Evolutionary conservation across 2,888 invertebrate species (phyloP).

Genomic region (Lasioglossum marginatum): DNA sequence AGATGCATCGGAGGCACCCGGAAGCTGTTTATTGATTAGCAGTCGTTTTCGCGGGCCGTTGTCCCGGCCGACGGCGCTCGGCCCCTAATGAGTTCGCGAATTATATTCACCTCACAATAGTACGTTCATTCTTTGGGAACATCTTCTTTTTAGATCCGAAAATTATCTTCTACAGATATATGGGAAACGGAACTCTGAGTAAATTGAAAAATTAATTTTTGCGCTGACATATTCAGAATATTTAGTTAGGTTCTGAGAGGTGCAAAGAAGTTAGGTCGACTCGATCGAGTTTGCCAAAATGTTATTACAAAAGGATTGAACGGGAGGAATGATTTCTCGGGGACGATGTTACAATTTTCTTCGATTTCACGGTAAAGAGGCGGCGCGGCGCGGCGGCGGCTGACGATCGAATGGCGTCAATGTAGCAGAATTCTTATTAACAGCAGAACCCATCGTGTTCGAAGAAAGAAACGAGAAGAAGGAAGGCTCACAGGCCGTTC

Average conservation of each 20-base stretch:
- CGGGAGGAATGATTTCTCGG: neutral
- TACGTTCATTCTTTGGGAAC: neutral
- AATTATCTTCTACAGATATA: no score
- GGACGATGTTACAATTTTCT: conserved; percentile 21
- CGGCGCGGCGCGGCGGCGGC: neutral
- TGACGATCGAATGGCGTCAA: conserved; percentile 21
- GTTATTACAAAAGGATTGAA: neutral
- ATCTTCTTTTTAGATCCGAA: no score
- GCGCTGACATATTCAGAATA: no score
- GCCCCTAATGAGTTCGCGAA: neutral
- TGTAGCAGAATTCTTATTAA: conserved; percentile 57
- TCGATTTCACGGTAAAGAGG: conserved; percentile 28
- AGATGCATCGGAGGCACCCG: neutral
- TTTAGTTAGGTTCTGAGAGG: no score
- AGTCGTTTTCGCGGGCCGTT: neutral
- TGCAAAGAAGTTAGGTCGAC: neutral
- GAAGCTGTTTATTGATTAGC: conserved; percentile 33
- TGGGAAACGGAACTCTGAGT: neutral
- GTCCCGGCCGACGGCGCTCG: neutral
- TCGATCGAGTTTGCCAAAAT: neutral
- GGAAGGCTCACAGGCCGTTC: conserved; percentile 18
- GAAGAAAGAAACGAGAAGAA: conserved; percentile 46
- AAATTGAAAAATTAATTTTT: no score
- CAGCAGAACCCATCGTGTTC: conserved; percentile 41
- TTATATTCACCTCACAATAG: neutral